Conservation (phyloP, 2,888 invertebrate species). For the Drosophila demipolita region DNA sequence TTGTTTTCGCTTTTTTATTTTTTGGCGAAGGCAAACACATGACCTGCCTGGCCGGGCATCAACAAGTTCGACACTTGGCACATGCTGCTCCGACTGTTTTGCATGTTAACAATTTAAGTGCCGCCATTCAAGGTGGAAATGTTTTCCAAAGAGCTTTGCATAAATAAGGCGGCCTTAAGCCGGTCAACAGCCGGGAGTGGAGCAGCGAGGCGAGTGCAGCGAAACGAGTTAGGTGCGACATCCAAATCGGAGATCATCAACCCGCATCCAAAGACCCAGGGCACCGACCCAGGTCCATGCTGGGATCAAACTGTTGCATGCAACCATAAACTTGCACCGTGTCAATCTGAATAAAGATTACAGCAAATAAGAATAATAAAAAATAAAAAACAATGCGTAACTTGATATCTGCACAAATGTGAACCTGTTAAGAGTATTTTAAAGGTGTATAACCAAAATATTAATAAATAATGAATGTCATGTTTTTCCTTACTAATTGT, state of each 20-base stretch:
- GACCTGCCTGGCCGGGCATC: slow-evolving; percentile 5
- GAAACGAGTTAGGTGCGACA: slow-evolving; percentile 57
- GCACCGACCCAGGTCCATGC: slow-evolving; percentile 10
- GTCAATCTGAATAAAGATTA: slow-evolving; percentile 29
- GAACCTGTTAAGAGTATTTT: slow-evolving; percentile 8
- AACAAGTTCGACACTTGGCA: slow-evolving; percentile 49
- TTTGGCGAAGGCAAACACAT: slow-evolving; percentile 23
- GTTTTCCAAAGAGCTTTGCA: slow-evolving; percentile 63
- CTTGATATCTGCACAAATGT: slow-evolving; percentile 38
- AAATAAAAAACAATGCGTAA: slow-evolving; percentile 17
- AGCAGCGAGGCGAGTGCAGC: slow-evolving; percentile 39
- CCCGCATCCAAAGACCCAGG: slow-evolving; percentile 43
- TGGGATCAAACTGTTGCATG: slow-evolving; percentile 33
- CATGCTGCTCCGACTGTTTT: slow-evolving; percentile 54
- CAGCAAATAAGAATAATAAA: slow-evolving; percentile 1
- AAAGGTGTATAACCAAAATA: not conserved
- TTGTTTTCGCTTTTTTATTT: slow-evolving; percentile 57
- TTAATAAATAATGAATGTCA: slow-evolving; percentile 35
- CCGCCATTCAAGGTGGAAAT: slow-evolving; percentile 58
- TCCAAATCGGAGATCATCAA: slow-evolving; percentile 55
- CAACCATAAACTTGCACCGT: slow-evolving; percentile 17
- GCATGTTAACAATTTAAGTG: slow-evolving; percentile 69
- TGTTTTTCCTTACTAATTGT: not conserved
- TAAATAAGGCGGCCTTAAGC: slow-evolving; percentile 49
- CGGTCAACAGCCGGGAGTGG: slow-evolving; percentile 24